Evolutionary conservation across 2,888 invertebrate genomes (phyloP).

Genomic region (Deilephila elpenor): DNA sequence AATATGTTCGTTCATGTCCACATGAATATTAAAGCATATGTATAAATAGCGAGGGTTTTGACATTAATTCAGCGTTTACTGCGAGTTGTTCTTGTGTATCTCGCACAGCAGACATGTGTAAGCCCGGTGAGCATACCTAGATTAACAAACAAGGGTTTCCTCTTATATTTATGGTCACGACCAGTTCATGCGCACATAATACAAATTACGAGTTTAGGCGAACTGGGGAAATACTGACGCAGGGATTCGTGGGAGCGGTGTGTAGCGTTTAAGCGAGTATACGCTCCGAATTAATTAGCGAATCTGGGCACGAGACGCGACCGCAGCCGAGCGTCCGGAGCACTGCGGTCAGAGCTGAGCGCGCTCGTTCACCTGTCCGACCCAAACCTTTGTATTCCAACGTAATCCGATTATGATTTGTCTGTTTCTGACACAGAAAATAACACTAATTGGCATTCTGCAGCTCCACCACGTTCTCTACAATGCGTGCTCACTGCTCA

Average conservation of each 20-base stretch:
- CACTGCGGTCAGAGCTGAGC: constrained; percentile 53
- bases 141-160: constrained; percentile 46
- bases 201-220: constrained; percentile 46
- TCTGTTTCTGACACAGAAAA: constrained; percentile 57
- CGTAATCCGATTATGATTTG: constrained; percentile 68
- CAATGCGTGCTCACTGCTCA: background rate
- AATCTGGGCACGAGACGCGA: constrained; percentile 62
- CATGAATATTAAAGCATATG: background rate
- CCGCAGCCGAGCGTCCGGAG: constrained; percentile 56
- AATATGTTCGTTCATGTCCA: too few relatives aligned
- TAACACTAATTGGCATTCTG: constrained; percentile 52
- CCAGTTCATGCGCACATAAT: constrained; percentile 30
- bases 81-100: background rate
- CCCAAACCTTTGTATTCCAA: constrained; percentile 51
- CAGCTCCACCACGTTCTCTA: background rate
- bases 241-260: constrained; percentile 43
- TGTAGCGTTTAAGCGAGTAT: constrained; percentile 51
- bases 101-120: background rate
- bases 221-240: constrained; percentile 38
- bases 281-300: constrained; percentile 71
- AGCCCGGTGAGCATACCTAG: constrained; percentile 18
- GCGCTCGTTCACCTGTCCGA: constrained; percentile 64
- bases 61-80: background rate
- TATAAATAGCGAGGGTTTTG: background rate
- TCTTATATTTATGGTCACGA: constrained; percentile 54